Percentiles rank a stretch among this genome's conserved stretches.
Evolutionary conservation across 2,113 vertebrate species (phyloP).

Genomic region (Gulo gulo): DNA sequence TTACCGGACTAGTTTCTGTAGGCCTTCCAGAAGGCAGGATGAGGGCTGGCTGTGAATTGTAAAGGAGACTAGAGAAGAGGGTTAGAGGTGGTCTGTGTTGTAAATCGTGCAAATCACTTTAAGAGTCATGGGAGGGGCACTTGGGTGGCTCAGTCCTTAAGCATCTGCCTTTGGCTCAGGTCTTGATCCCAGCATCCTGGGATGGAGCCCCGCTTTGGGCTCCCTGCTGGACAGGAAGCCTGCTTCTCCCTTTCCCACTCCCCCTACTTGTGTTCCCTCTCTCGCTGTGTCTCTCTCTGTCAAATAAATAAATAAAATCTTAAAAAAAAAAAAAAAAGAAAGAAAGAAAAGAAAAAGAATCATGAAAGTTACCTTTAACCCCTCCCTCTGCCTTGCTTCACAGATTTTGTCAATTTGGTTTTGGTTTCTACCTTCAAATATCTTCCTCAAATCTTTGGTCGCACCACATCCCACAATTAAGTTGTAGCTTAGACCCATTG

Average conservation of each 20-base stretch:
- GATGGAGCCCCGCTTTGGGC: too few species aligned
- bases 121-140: background rate
- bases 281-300: too few species aligned
- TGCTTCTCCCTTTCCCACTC: too few species aligned
- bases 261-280: too few species aligned
- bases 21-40: background rate
- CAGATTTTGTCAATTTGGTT: background rate
- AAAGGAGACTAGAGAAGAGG: background rate
- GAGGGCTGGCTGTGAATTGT: background rate
- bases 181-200: too few species aligned
- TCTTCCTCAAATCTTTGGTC: background rate
- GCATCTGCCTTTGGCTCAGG: too few species aligned
- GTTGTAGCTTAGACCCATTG: too few species aligned
- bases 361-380: background rate
- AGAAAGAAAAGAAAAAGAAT: background rate
- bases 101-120: background rate
- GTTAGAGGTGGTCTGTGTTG: accelerated
- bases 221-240: too few species aligned
- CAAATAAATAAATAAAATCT: too few species aligned
- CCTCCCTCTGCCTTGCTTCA: accelerated
- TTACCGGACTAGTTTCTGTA: background rate
- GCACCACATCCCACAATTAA: background rate
- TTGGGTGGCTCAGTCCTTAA: too few species aligned
- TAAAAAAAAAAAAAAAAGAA: too few species aligned
- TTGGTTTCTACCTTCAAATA: background rate